Evolutionary conservation across 2,888 invertebrate species (phyloP), one percentile per base, ranked within the genome.

Genomic region (Brachypterus glaber): DNA sequence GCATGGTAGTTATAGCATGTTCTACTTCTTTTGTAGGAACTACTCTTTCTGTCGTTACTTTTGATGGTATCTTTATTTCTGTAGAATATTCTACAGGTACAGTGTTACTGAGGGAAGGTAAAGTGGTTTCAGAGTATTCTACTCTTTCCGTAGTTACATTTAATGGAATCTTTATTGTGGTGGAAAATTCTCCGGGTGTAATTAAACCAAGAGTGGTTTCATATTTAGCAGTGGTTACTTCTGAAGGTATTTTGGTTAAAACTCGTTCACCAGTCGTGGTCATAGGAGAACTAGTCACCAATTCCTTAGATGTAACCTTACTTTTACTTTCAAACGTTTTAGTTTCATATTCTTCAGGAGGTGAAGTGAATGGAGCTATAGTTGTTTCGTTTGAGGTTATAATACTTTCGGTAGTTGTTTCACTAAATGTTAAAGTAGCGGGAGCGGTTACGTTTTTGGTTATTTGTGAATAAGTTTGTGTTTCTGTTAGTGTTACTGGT

Each of bases 401-500:
- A 46, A 51, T 40, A 34, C 46, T 43, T 53, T 55, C 45, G 30
- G 45, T 47, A 32, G 40, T 49, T 46, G 45, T 33, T 39, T 48
- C 45, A 44, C 44, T 50, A 50, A 45, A 44, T 49, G 54, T 56
- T 56, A 54, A 49, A 49, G 50, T 55, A 50, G 55, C 52, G 49
- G 52, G 50, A 53, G 53, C 52, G 43, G 51, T 55, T 48, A 27
- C 27, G 12, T 5, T 21, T 21, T 27, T 27, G 7, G 56, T 57
- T 54, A 54, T 55, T 55, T 53, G 55, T 51, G 53, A 15, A 47
- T 41, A 40, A 45, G 49, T 50, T 57, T 55, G 56, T 56, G 59
- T 62, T 59, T 63, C 63, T 43, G 61, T 64, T 64, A 64, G 62
- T 64, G 63, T 59, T 58, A 59, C 59, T 50, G 62, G 55, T 56